Evolutionary conservation across 2,888 invertebrate species (phyloP).

Genomic region (Tetropium fuscum): DNA sequence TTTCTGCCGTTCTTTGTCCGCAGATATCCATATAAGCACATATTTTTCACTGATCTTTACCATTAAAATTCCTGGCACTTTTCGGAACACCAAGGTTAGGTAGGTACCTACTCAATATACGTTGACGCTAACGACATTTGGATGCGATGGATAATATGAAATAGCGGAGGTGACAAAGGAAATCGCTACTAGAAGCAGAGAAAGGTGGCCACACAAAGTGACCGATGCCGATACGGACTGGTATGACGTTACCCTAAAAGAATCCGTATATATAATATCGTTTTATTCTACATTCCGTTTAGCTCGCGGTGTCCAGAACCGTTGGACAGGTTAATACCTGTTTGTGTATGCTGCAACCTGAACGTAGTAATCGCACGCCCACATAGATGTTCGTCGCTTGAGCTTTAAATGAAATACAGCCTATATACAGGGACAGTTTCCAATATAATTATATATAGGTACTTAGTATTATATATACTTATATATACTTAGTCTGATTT

Average conservation of each 20-base stretch:
- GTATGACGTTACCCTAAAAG: background rate
- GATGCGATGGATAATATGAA: slow-evolving; percentile 21
- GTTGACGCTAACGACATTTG: slow-evolving; percentile 14
- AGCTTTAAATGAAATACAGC: no score
- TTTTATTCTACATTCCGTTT: slow-evolving; percentile 10
- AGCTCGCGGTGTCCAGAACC: slow-evolving; percentile 7
- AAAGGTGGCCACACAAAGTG: slow-evolving; percentile 7
- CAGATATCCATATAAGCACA: background rate
- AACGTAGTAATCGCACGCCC: slow-evolving; percentile 17
- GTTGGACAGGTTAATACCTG: slow-evolving; percentile 45
- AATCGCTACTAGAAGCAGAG: slow-evolving; percentile 17
- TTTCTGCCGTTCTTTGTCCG: background rate
- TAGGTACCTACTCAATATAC: slow-evolving; percentile 22
- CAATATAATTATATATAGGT: no score
- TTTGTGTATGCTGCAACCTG: slow-evolving; percentile 37
- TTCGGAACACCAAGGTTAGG: slow-evolving; percentile 27
- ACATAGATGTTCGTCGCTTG: no score
- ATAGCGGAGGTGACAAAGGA: slow-evolving; percentile 28
- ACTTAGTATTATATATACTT: no score
- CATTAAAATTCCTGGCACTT: slow-evolving; percentile 22
- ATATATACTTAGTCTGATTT: no score
- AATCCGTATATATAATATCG: slow-evolving; percentile 3
- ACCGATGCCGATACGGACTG: slow-evolving; percentile 9
- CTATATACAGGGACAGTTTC: no score
- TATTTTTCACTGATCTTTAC: slow-evolving; percentile 13